phyloP scores from a whole-genome alignment of 2,797 vertebrate species.

The Columba guinea region DNA sequence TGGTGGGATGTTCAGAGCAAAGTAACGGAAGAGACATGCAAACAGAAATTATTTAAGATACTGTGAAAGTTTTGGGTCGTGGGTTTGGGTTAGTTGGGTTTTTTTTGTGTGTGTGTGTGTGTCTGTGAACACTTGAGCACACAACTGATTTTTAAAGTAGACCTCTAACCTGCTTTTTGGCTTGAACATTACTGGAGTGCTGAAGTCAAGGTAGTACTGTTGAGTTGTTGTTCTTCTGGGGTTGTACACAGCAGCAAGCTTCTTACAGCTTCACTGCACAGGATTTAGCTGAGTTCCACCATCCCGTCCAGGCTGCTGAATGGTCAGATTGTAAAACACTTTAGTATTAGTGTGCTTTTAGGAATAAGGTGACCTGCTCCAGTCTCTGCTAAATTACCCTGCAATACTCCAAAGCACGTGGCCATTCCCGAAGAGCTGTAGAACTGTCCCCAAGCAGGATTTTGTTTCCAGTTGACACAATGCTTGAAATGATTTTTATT shows the following conservation, averaged over 20 bases:
- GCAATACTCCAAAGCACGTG: background rate
- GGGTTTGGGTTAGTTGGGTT: background rate
- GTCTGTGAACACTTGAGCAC: background rate
- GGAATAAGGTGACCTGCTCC: background rate
- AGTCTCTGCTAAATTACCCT: background rate
- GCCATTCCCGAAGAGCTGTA: background rate
- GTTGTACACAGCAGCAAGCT: background rate
- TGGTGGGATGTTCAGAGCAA: conserved; percentile 67
- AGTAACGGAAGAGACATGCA: conserved; percentile 57
- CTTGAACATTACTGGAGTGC: background rate
- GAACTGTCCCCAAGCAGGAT: background rate
- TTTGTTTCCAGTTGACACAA: background rate
- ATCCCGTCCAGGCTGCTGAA: background rate
- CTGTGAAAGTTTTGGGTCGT: conserved; percentile 30
- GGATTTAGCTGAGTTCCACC: background rate
- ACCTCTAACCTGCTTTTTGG: background rate
- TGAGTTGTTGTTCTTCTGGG: background rate
- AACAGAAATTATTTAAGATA: conserved; percentile 53
- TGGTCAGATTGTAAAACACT: background rate
- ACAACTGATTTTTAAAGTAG: conserved; percentile 20
- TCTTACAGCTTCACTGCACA: background rate
- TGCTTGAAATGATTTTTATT: background rate
- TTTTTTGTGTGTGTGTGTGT: background rate
- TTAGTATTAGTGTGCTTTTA: background rate
- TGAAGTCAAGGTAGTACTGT: background rate